Percentiles rank a stretch among this genome's conserved stretches.
phyloP scores from a whole-genome alignment of 92 coral and sea anemone genomes.

The Actinostola sp. region DNA sequence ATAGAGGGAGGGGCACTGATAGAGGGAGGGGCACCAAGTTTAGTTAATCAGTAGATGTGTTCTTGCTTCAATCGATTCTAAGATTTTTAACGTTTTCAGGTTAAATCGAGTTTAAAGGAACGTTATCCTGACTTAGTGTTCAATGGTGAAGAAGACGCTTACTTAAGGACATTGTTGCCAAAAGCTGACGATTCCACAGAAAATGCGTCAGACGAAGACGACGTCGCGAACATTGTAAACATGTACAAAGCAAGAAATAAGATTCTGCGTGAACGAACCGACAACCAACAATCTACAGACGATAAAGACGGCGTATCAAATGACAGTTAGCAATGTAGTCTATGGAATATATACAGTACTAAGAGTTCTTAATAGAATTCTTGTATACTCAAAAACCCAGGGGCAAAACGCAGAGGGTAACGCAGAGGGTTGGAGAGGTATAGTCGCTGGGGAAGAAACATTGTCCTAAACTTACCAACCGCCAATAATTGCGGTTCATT shows the following conservation, averaged over 20 bases:
- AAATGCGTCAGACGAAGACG: constrained; percentile 32
- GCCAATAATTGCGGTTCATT: too few relatives aligned
- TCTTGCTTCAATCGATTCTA: not conserved
- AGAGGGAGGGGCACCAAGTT: too few relatives aligned
- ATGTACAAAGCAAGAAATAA: constrained; percentile 8
- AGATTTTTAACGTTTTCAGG: constrained; percentile 18
- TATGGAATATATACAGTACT: too few relatives aligned
- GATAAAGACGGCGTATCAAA: not conserved
- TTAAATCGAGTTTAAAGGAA: constrained; percentile 45
- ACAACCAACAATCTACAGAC: constrained; percentile 5
- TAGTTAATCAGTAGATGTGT: not conserved
- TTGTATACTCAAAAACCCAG: too few relatives aligned
- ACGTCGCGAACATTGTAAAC: constrained; percentile 21
- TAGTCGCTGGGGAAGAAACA: too few relatives aligned
- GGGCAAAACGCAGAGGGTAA: not conserved
- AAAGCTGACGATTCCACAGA: constrained; percentile 2
- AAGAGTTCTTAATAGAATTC: too few relatives aligned
- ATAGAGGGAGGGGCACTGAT: too few relatives aligned
- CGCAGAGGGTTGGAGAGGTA: too few relatives aligned
- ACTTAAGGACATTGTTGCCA: constrained; percentile 10
- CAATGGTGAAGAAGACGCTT: constrained; percentile 49
- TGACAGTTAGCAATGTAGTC: not conserved
- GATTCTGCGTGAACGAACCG: constrained; percentile 1
- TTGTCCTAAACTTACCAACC: too few relatives aligned
- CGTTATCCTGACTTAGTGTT: constrained; percentile 53